phyloP scores from a whole-genome alignment of 2,113 vertebrate species.

The Larimichthys crocea region DNA sequence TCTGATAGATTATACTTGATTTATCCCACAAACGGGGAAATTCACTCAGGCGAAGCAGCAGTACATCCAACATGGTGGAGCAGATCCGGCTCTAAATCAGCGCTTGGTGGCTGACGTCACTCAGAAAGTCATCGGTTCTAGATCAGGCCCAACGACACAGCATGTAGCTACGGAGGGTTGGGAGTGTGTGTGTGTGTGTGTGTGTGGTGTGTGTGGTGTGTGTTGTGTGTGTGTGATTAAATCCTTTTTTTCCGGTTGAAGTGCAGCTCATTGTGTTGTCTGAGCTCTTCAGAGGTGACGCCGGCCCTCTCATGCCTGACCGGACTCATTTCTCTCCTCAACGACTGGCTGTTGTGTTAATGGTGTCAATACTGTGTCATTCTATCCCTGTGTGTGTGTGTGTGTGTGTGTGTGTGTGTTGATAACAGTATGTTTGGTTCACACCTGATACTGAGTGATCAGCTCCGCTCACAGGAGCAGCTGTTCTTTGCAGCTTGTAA shows the following conservation, averaged over 20 bases:
- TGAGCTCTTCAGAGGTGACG: constrained; percentile 33
- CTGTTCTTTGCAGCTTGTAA: neutral
- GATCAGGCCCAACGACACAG: neutral
- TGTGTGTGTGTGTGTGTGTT: constrained; percentile 34
- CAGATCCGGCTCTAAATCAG: too few species aligned
- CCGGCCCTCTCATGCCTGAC: constrained; percentile 40
- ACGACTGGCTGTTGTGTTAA: constrained; percentile 68
- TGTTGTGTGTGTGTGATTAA: constrained; percentile 24
- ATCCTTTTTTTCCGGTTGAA: constrained; percentile 36
- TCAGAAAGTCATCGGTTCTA: too few species aligned
- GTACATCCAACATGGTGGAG: too few species aligned
- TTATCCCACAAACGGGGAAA: too few species aligned
- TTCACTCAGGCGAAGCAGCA: too few species aligned
- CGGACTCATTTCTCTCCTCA: constrained; percentile 60
- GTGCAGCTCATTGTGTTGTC: constrained; percentile 18
- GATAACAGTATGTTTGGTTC: neutral
- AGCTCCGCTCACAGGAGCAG: neutral
- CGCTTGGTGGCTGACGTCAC: too few species aligned
- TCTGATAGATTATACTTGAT: too few species aligned
- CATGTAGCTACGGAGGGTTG: neutral
- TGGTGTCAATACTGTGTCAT: constrained; percentile 67
- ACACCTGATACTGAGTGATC: neutral
- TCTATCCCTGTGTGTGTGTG: constrained; percentile 28
- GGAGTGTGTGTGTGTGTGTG: too few species aligned
- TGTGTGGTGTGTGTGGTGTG: neutral